Base-by-base conservation (phyloP, 2,797 vertebrate genomes). In the Mus spretus region DNA sequence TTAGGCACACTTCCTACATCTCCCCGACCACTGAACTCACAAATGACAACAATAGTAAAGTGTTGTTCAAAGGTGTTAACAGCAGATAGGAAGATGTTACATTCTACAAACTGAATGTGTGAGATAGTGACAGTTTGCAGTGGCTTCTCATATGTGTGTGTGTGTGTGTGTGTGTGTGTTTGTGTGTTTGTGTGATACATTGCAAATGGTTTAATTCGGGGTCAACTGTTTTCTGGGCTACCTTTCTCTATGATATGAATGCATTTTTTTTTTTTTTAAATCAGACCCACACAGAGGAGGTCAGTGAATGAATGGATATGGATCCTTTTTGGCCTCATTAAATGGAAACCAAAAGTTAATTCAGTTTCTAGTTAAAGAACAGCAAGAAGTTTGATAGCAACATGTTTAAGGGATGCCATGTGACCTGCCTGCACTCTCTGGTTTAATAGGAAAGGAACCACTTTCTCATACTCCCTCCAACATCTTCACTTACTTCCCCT, bases 281-380 rank as follows among this genome's bases (percentile, higher is more conserved):
- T 89, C 80, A 85, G 92, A 57, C 83, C 97, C 97, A 95, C 90
- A 96, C 95, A 97, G 79, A 90, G 80, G 37, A 82, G 94, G 93
- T 97, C 92, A 93, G 86, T 74, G 97, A 97, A 67, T 79, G 97
- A 95, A 80, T 50, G 96, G 15, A 95, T 40, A 91, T 83, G 95
- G 93, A 96, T 88, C 96, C 94, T 97, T 75, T 90, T 82, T 96
- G 93, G 90, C 79, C 94, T 96, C 94, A 80, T 95, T 97, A 96
- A 98, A 98, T 61, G 79, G 85, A 98, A 98, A 98, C 96, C 96
- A 96, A 97, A 97, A 90, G 93, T 98, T 95, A 93, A 84, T 97
- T 94, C 94, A 95, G 82, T 93, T 97, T 91, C 61, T 91, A 95
- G 91, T 97, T 95, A 96, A 97, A 97, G 97, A 75, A 3, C 4